Evolutionary conservation across 2,113 vertebrate genomes (phyloP).

Genomic region (Leiothrix lutea): DNA sequence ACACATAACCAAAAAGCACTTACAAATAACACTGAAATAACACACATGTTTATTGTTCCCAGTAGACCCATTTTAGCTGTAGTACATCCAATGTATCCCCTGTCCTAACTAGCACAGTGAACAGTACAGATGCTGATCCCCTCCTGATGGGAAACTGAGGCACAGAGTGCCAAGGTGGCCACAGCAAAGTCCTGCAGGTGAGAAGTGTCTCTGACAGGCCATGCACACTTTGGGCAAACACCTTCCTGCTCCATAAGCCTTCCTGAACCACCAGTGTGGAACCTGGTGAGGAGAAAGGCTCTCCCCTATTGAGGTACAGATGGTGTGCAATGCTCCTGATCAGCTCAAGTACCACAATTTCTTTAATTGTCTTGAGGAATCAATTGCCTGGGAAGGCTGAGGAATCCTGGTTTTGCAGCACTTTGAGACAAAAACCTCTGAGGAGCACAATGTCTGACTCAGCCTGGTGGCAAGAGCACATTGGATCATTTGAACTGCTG

Average conservation of each 20-base stretch:
- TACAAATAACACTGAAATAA: not conserved
- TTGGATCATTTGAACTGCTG: not conserved
- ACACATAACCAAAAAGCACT: not conserved
- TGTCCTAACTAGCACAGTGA: not conserved
- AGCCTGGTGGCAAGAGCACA: accelerated
- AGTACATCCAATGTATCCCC: not conserved
- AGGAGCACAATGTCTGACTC: not conserved
- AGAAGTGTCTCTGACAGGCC: not conserved
- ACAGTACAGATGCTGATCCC: not conserved
- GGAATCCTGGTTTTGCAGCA: not conserved
- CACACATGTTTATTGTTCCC: accelerated
- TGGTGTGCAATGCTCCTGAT: too few relatives aligned
- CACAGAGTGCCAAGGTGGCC: not conserved
- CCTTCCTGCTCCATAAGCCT: not conserved
- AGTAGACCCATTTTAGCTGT: not conserved
- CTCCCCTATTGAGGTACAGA: not conserved
- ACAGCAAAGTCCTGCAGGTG: not conserved
- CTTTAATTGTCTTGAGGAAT: not conserved
- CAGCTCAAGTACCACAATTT: not conserved
- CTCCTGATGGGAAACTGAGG: not conserved
- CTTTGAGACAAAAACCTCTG: not conserved
- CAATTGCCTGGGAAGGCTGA: not conserved
- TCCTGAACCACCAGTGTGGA: not conserved
- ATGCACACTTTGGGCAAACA: not conserved
- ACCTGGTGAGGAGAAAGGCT: not conserved